Evolutionary conservation across 2,797 vertebrate species (phyloP).

Genomic region (Choloepus didactylus): DNA sequence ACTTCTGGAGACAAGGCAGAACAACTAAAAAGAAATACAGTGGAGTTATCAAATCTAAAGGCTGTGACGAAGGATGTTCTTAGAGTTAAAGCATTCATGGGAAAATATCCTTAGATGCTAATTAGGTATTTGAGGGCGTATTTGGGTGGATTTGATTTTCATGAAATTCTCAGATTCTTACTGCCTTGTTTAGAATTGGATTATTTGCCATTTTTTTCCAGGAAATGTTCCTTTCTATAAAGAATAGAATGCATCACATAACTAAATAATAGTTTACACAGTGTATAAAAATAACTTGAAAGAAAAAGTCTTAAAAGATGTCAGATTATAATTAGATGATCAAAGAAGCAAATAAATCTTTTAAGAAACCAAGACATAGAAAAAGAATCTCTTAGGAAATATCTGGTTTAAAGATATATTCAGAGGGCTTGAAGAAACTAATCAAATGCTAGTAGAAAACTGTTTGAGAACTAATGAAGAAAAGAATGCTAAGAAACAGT

Average conservation of each 20-base stretch:
- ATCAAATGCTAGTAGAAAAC: background rate
- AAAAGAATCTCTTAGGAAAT: background rate
- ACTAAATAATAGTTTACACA: background rate
- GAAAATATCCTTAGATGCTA: background rate
- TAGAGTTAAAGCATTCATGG: background rate
- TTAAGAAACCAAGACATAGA: background rate
- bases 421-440: background rate
- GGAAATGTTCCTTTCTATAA: background rate
- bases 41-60: background rate
- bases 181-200: background rate
- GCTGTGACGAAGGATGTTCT: background rate
- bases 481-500: background rate
- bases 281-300: constrained; percentile 9
- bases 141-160: background rate
- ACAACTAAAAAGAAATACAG: background rate
- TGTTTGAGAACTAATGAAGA: background rate
- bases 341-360: background rate
- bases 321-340: background rate
- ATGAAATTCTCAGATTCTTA: background rate
- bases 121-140: too few relatives aligned
- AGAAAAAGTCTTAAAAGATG: background rate
- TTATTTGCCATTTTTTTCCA: background rate
- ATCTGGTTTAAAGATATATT: background rate
- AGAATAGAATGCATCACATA: background rate
- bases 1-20: too few relatives aligned